Conservation (phyloP, 2,113 vertebrate species). For the Suricata suricatta region DNA sequence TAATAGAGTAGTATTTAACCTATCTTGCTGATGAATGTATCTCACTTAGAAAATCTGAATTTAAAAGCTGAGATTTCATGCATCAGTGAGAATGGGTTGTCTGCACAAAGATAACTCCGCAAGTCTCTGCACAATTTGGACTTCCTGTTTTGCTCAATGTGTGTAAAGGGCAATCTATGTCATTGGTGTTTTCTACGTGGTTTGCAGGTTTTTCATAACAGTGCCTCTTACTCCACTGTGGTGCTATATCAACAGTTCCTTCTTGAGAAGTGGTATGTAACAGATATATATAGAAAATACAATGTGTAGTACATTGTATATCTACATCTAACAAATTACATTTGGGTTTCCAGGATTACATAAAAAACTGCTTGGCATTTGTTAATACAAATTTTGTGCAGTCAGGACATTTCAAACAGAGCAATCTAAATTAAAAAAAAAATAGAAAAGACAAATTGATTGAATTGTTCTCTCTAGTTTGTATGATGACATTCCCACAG, state of each 20-base stretch:
- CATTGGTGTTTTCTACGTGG: neutral
- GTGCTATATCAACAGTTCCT: neutral
- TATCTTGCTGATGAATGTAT: neutral
- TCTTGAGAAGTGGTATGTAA: neutral
- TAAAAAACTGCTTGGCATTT: neutral
- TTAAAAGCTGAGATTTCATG: neutral
- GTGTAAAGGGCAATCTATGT: neutral
- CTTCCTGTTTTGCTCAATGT: neutral
- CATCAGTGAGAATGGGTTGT: neutral
- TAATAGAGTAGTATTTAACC: neutral
- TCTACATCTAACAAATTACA: neutral
- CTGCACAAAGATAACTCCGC: neutral
- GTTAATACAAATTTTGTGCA: neutral
- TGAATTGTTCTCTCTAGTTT: constrained; percentile 44
- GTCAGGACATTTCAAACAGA: neutral
- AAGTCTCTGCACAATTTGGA: neutral
- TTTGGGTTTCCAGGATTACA: neutral
- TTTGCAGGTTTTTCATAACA: neutral
- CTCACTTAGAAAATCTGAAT: neutral
- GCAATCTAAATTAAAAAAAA: neutral
- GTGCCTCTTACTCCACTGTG: neutral
- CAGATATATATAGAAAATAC: neutral
- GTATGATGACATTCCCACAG: constrained; percentile 63
- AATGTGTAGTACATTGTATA: neutral
- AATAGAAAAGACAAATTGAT: neutral